Evolutionary conservation across 2,888 invertebrate genomes (phyloP).

Genomic region (Scrobipalpa costella): DNA sequence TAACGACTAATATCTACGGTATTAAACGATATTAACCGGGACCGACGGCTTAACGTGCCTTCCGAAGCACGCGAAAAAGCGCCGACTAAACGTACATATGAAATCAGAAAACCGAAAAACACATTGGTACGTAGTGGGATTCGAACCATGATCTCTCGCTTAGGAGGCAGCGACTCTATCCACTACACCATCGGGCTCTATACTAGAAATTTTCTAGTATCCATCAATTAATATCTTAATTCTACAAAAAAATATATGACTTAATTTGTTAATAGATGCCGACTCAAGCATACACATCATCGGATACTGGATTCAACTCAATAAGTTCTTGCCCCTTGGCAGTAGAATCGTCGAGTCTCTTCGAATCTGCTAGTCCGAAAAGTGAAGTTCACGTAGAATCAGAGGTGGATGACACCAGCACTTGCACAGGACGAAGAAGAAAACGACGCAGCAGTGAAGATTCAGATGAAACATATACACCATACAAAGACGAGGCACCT

Average conservation of each 20-base stretch:
- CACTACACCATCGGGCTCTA: too few relatives aligned
- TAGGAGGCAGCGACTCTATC: too few relatives aligned
- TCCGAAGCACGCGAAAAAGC: too few relatives aligned
- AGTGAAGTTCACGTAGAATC: constrained; percentile 70
- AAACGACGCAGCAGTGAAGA: constrained; percentile 65
- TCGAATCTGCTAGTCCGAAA: constrained; percentile 63
- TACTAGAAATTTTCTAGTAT: too few relatives aligned
- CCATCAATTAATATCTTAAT: too few relatives aligned
- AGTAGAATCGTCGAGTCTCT: constrained; percentile 57
- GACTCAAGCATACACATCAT: constrained; percentile 24
- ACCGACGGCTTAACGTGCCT: too few relatives aligned
- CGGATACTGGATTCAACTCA: constrained; percentile 35
- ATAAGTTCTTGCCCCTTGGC: constrained; percentile 43
- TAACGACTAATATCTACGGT: too few relatives aligned
- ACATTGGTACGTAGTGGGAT: too few relatives aligned
- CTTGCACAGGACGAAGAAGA: constrained; percentile 50
- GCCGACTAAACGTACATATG: too few relatives aligned
- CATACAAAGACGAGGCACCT: constrained; percentile 55
- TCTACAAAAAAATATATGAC: not conserved
- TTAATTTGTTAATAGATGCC: not conserved
- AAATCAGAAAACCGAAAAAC: too few relatives aligned
- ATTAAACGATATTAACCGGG: too few relatives aligned
- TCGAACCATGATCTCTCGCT: too few relatives aligned
- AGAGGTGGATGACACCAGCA: constrained; percentile 60
- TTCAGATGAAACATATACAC: constrained; percentile 71